Evolutionary conservation across 2,888 invertebrate genomes (phyloP), one percentile per base, ranked within the genome.

Genomic region (Disparrhopalites patrizii): DNA sequence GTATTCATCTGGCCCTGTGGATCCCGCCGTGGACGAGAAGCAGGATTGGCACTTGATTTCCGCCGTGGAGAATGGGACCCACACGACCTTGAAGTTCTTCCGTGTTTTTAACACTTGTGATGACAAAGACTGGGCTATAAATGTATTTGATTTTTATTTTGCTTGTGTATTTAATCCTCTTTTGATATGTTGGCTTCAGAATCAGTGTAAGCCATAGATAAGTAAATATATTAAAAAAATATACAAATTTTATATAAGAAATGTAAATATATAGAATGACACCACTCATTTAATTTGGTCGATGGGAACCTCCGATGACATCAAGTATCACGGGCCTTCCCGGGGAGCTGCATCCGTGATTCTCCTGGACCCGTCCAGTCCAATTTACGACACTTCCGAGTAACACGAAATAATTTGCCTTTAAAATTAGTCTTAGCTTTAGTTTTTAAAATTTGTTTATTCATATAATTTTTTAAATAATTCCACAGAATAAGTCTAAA

Each of bases 201-300:
- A n/a, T n/a, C n/a, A n/a, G n/a, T n/a, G n/a, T n/a, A n/a, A n/a
- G n/a, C n/a, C n/a, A n/a, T n/a, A n/a, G n/a, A n/a, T n/a, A n/a
- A n/a, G n/a, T n/a, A n/a, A n/a, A n/a, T n/a, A n/a, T n/a, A n/a
- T n/a, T n/a, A n/a, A n/a, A n/a, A n/a, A n/a, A n/a, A n/a, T n/a
- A n/a, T n/a, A n/a, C n/a, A n/a, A n/a, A n/a, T n/a, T n/a, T n/a
- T n/a, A n/a, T n/a, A n/a, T n/a, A n/a, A n/a, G n/a, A n/a, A n/a
- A n/a, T n/a, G n/a, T 36, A 7, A 36, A 36, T 36, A 10, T 50
- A 20, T 25, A 65, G 65, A 38, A 65, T 25, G 65, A 65, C 36
- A 58, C 51, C 3, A 62, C 50, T 5, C 27, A 62, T 20, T 62
- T 62, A 10, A 66, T 66, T 33, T 66, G 66, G 66, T 43, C 62